Conservation (phyloP, 2,113 vertebrate species). For the Dermatemys mawii region DNA sequence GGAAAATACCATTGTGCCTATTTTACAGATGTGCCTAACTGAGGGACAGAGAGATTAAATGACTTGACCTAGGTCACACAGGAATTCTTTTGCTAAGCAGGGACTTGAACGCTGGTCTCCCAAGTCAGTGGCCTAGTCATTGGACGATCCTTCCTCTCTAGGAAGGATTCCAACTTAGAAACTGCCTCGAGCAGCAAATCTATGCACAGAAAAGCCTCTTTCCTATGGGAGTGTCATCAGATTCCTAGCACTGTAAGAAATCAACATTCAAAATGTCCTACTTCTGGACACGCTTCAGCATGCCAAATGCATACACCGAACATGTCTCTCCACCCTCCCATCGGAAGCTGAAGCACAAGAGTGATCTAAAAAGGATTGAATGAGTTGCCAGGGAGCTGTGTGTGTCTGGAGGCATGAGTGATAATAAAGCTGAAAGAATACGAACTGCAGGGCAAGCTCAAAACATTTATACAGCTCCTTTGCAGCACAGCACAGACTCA, state of each 20-base stretch:
- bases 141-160: background rate
- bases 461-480: background rate
- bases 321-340: background rate
- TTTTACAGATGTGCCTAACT: background rate
- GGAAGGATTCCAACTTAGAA: background rate
- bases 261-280: slow-evolving; percentile 20
- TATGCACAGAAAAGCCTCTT: background rate
- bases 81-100: background rate
- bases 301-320: background rate
- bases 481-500: background rate
- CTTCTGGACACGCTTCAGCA: slow-evolving; percentile 47
- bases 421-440: background rate
- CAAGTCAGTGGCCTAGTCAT: background rate
- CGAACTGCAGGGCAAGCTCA: background rate
- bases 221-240: slow-evolving; percentile 48
- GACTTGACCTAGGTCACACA: background rate
- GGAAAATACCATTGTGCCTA: background rate
- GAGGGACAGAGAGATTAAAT: background rate
- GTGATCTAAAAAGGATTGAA: background rate
- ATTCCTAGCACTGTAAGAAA: background rate
- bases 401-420: background rate
- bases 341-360: accelerated
- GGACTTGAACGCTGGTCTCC: background rate
- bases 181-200: background rate
- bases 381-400: background rate